These are phyloP conservation scores for Zosterops borbonicus DNA, from an alignment of 2,113 vertebrate genomes.

Conservation along the genomic window DNA sequence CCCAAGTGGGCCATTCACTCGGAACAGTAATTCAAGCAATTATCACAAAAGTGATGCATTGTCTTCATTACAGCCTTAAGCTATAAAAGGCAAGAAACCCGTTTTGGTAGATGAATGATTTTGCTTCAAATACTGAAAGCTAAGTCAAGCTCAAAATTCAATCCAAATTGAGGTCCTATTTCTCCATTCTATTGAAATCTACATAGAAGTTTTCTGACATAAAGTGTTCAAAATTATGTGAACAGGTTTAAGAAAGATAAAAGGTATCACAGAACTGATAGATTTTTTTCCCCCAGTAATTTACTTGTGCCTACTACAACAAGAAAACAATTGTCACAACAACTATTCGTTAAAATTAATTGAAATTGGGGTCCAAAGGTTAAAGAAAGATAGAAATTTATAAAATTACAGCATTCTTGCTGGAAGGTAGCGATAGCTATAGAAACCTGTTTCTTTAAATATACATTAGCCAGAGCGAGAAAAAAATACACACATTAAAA, in stretches of 20 bases:
- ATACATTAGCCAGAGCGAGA: background rate
- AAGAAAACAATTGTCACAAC: background rate
- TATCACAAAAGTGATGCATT: conserved; percentile 78
- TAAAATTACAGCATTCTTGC: background rate
- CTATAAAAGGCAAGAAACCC: conserved; percentile 72
- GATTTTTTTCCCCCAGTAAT: background rate
- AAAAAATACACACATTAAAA: conserved; percentile 12
- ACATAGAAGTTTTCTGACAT: background rate
- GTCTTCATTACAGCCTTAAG: conserved; percentile 76
- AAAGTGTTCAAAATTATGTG: conserved; percentile 1
- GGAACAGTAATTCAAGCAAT: conserved; percentile 77
- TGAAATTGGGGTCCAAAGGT: background rate
- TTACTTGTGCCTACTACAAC: background rate
- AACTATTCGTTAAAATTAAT: background rate
- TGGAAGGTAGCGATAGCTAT: background rate
- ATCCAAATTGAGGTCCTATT: background rate
- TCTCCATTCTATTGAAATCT: conserved; percentile 48
- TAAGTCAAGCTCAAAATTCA: conserved; percentile 69
- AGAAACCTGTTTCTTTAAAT: conserved; percentile 36
- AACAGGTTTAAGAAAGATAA: background rate
- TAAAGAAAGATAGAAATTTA: background rate
- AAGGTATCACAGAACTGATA: background rate
- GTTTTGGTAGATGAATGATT: conserved; percentile 71
- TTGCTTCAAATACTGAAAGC: conserved; percentile 71
- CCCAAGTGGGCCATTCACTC: conserved; percentile 72